A percentile compares a stretch with the other conserved stretches of the same genome.
Evolutionary conservation across 1,140 invertebrate genomes (phyloP).

Genomic region (Amyelois transitella): DNA sequence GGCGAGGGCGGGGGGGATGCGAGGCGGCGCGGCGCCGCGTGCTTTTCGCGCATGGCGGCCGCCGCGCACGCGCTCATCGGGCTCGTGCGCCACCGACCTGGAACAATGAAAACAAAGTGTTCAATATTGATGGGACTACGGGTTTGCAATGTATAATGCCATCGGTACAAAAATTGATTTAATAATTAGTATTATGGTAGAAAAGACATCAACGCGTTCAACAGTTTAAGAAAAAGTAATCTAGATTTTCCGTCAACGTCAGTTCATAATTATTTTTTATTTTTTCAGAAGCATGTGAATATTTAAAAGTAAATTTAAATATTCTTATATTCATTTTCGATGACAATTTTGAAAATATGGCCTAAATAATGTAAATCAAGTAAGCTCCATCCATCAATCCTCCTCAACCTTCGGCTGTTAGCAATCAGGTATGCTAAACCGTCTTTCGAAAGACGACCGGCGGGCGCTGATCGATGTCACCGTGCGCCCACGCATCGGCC

Average conservation of each 20-base stretch:
- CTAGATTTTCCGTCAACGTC: too few relatives aligned
- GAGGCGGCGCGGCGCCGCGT: constrained; percentile 72
- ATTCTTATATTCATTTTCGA: too few relatives aligned
- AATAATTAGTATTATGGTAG: not conserved
- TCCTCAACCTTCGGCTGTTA: constrained; percentile 12
- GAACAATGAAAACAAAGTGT: constrained; percentile 28
- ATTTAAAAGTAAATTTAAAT: constrained; percentile 13
- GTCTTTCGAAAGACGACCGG: constrained; percentile 50
- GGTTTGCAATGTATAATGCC: too few relatives aligned
- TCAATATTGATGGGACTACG: not conserved
- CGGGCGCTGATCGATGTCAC: constrained; percentile 54
- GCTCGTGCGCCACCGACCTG: constrained; percentile 71
- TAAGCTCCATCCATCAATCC: not conserved
- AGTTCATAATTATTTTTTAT: too few relatives aligned
- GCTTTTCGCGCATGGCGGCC: constrained; percentile 72
- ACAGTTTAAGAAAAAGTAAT: too few relatives aligned
- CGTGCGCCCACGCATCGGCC: constrained; percentile 51
- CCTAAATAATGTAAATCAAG: constrained; percentile 13
- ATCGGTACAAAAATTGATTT: too few relatives aligned
- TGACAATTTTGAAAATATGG: too few relatives aligned
- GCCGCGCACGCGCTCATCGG: constrained; percentile 72
- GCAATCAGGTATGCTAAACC: constrained; percentile 34
- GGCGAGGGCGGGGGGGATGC: constrained; percentile 60
- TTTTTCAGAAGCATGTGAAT: too few relatives aligned
- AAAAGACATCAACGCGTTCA: not conserved